These are phyloP conservation scores for Tyrophagus putrescentiae DNA, from an alignment of 1,140 invertebrate genomes.

Conservation along the genomic window DNA sequence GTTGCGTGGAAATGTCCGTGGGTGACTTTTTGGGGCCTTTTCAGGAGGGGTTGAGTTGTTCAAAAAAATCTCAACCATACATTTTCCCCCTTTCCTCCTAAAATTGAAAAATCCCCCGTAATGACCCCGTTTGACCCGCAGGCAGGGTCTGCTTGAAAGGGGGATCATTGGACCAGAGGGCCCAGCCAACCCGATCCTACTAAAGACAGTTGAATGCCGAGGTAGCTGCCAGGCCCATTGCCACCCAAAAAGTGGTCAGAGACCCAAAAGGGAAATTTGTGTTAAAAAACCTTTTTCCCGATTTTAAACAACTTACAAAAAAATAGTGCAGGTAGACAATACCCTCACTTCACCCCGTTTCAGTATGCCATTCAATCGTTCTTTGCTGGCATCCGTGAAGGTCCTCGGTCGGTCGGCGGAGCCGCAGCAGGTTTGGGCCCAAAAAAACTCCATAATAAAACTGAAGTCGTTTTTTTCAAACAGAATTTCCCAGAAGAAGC, in stretches of 20 bases:
- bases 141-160: background rate
- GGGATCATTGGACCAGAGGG: constrained; percentile 39
- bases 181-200: constrained; percentile 84
- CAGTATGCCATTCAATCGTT: constrained; percentile 69
- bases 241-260: constrained; percentile 23
- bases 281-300: too few species aligned
- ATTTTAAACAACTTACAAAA: too few species aligned
- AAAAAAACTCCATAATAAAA: too few species aligned
- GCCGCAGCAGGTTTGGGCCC: too few species aligned
- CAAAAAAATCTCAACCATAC: background rate
- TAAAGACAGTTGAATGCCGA: constrained; percentile 43
- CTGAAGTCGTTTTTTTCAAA: background rate
- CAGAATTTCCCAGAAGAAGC: background rate
- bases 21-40: constrained; percentile 9
- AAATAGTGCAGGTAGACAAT: constrained; percentile 56
- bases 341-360: constrained; percentile 79
- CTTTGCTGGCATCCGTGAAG: background rate
- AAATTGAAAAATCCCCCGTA: background rate
- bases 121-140: background rate
- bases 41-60: background rate
- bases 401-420: background rate
- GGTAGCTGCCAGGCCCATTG: constrained; percentile 25
- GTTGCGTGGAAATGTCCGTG: constrained; percentile 19
- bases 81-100: background rate
- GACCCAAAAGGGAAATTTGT: too few species aligned